Base-by-base conservation (phyloP, 2,888 invertebrate species). In the Bellardia pandia region DNA sequence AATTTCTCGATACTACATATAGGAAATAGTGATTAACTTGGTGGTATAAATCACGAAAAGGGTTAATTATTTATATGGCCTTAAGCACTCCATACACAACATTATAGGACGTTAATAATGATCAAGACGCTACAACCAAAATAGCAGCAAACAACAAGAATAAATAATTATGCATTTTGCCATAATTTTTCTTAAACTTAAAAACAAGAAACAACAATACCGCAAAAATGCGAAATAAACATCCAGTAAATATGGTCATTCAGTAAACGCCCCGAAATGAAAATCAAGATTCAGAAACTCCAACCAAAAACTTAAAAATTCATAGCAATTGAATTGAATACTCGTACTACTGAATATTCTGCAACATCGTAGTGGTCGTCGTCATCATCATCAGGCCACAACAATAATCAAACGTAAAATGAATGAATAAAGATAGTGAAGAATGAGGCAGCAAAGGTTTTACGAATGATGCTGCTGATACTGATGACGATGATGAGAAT, bases 161-260 rank as follows among this genome's bases (percentile, higher is more conserved):
- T 16, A 56, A 91, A 92, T 92, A 92, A 92, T 92, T 92, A 92
- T 90, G 90, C 90, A 92, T 90, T 91, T 90, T 90, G 90, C 90
- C 89, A 91, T 91, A 91, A 92, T 90, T 92, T 92, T 86, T 88
- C 74, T 71, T 85, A 75, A 85, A 81, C 48, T 58, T 58, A 13
- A 85, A 56, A 86, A 62, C 48, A 82, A n/a, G 62, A 75, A 42
- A 64, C 14, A 33, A 56, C 30, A 68, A 30, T 37, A 37, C 37
- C 6, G 51, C 53, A 45, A 68, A 75, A 79, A 66, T 64, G 8
- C 13, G 71, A 75, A 66, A 82, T 60, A 68, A 82, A 83, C 23
- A 45, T 42, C 58, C 69, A 80, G 85, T 79, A 79, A 88, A 86
- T 83, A 76, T 74, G 74, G 40, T 78, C 84, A 81, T 82, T 77